Evolutionary conservation across 1,140 invertebrate genomes (phyloP), one percentile per base, ranked within the genome.

Genomic region (Centruroides vittatus): DNA sequence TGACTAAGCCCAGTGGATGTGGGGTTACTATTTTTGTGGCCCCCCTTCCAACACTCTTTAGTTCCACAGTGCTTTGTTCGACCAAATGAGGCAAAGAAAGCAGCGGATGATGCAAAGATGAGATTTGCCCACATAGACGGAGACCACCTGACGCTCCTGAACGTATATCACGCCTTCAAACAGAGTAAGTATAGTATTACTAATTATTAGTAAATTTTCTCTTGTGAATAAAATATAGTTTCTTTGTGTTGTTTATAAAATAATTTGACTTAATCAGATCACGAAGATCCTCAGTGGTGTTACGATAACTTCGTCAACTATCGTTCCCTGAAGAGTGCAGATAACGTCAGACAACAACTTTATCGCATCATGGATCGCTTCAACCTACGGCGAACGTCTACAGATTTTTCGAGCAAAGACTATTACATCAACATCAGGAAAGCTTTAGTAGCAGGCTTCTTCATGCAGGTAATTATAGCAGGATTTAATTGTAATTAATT

Each of bases 281-380:
- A 79, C 66, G 92, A 98, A 76, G 93, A 97, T 77, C 85, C 88
- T 0, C 88, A 93, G 73, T 99, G 96, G 96, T 99, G 95, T 75
- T 99, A 98, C 69, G 93, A 99, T 70, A 98, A 99, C 77, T 99
- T 98, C 73, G 86, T 99, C 58, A 99, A 99, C 79, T 99, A 93
- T 76, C 84, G 96, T 66, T 98, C 95, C 4, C 75, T 99, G 36
- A 99, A 99, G 76, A 96, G 84, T 66, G 88, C 86, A 3, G 89
- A 91, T 68, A 89, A 90, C 70, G 88, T 92, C 3, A 75, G 89
- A 60, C 84, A 86, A 66, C 88, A 91, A 70, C 71, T 92, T 58
- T 85, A 85, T 34, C 76, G 87, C 67, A 89, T 91, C 66, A 92
- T 91, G 89, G 88, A 91, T 73, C 81, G 95, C 65, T 98, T 98